Percentiles rank a stretch among this genome's conserved stretches.
These are phyloP conservation scores for Calidris pygmaea DNA, from an alignment of 2,113 vertebrate species.

Conservation along the genomic window DNA sequence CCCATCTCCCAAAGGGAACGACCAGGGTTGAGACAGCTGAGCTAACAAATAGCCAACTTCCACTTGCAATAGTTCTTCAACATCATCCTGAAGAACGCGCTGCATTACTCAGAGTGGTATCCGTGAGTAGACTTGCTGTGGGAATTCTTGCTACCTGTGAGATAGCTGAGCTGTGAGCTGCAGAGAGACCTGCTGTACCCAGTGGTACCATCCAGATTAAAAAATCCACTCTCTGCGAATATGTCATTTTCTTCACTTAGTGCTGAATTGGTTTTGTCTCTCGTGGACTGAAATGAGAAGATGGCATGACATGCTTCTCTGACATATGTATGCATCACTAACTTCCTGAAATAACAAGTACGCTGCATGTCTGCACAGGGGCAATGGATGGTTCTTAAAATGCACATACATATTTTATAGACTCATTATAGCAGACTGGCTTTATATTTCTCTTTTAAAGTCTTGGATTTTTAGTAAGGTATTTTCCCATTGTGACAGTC, in stretches of 20 bases:
- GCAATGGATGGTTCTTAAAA: constrained; percentile 38
- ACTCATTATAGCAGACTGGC: constrained; percentile 11
- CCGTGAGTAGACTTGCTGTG: background rate
- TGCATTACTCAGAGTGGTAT: background rate
- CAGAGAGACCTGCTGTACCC: background rate
- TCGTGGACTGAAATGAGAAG: constrained; percentile 40
- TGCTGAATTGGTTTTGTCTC: constrained; percentile 10
- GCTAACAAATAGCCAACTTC: background rate
- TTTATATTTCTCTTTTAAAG: constrained; percentile 46
- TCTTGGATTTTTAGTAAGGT: constrained; percentile 2
- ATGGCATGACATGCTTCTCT: constrained; percentile 17
- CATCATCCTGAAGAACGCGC: background rate
- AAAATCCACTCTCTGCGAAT: background rate
- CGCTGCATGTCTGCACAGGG: background rate
- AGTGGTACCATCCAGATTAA: background rate
- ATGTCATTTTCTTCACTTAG: background rate
- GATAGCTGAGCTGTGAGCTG: background rate
- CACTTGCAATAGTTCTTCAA: background rate
- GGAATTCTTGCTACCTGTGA: background rate
- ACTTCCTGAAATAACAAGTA: constrained; percentile 29
- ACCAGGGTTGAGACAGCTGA: background rate
- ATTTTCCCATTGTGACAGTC: constrained; percentile 49
- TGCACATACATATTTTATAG: constrained; percentile 56
- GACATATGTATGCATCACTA: constrained; percentile 48
- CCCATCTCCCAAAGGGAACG: background rate